Conservation (phyloP, 2,797 vertebrate species). For the Ciconia nigra region DNA sequence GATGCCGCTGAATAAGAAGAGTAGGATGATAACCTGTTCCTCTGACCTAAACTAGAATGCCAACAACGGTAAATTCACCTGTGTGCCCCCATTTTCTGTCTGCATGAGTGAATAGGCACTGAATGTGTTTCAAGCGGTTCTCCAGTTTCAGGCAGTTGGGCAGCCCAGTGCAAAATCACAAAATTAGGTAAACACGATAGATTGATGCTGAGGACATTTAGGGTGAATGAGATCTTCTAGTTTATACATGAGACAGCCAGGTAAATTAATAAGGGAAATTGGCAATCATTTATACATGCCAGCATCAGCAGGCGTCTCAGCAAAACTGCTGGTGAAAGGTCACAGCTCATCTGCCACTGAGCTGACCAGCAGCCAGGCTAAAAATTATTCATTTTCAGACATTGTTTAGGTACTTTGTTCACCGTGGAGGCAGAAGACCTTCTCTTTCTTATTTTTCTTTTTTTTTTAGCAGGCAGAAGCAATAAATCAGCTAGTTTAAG, state of each 20-base stretch:
- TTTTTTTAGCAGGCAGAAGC: conserved; percentile 72
- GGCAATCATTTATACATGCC: conserved; percentile 82
- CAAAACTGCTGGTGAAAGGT: conserved; percentile 81
- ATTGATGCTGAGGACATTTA: conserved; percentile 62
- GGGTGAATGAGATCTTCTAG: conserved; percentile 60
- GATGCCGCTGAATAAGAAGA: conserved; percentile 26
- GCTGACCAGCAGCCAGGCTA: conserved; percentile 59
- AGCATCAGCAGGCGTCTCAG: conserved; percentile 77
- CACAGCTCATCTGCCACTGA: conserved; percentile 64
- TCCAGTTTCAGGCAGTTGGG: conserved; percentile 23
- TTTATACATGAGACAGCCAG: conserved; percentile 59
- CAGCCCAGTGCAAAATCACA: conserved; percentile 35
- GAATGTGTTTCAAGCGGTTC: neutral
- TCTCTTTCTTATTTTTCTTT: neutral
- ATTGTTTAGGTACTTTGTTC: conserved; percentile 67
- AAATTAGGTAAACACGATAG: conserved; percentile 63
- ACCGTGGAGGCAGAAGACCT: conserved; percentile 32
- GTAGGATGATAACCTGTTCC: conserved; percentile 52
- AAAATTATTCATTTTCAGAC: conserved; percentile 78
- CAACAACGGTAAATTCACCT: conserved; percentile 37
- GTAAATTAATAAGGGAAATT: conserved; percentile 88
- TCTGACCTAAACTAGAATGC: conserved; percentile 55
- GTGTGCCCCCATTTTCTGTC: conserved; percentile 33
- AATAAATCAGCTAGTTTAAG: conserved; percentile 84
- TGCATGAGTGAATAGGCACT: neutral